Percentiles rank a stretch among this genome's conserved stretches.
These are phyloP conservation scores for Entelurus aequoreus DNA, from an alignment of 2,113 vertebrate species.

Conservation along the genomic window DNA sequence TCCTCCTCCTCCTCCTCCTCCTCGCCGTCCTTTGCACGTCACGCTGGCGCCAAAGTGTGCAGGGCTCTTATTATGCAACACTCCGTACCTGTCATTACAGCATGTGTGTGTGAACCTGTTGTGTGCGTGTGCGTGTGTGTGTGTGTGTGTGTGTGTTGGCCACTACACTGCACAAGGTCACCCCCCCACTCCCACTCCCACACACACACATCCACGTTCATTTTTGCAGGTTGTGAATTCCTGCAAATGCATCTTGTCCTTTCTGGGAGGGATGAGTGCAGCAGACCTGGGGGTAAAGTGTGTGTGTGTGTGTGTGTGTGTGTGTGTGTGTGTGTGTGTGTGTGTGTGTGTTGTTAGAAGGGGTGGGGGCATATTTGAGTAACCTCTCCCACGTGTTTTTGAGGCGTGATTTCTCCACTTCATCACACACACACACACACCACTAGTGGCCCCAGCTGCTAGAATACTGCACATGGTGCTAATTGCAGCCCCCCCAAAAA, in stretches of 20 bases:
- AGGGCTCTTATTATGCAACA: slow-evolving; percentile 65
- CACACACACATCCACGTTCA: no score
- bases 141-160: not conserved
- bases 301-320: not conserved
- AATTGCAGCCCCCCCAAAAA: slow-evolving; percentile 52
- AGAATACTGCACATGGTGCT: slow-evolving; percentile 34
- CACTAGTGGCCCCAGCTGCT: slow-evolving; percentile 37
- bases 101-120: slow-evolving; percentile 1
- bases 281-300: slow-evolving; percentile 24
- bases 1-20: no score
- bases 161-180: slow-evolving; percentile 72
- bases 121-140: not conserved
- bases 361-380: slow-evolving; percentile 60
- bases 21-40: slow-evolving; percentile 16
- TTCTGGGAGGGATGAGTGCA: slow-evolving; percentile 16
- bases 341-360: not conserved
- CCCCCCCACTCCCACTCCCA: slow-evolving; percentile 2
- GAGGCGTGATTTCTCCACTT: slow-evolving; percentile 63
- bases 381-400: slow-evolving; percentile 69
- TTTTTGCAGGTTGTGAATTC: slow-evolving; percentile 3
- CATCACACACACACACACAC: slow-evolving; percentile 20
- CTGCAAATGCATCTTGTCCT: slow-evolving; percentile 17
- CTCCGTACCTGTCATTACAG: not conserved
- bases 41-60: slow-evolving; percentile 49
- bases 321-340: not conserved